Conservation (phyloP, 2,888 invertebrate genomes). For the Trachelus troglodyta region DNA sequence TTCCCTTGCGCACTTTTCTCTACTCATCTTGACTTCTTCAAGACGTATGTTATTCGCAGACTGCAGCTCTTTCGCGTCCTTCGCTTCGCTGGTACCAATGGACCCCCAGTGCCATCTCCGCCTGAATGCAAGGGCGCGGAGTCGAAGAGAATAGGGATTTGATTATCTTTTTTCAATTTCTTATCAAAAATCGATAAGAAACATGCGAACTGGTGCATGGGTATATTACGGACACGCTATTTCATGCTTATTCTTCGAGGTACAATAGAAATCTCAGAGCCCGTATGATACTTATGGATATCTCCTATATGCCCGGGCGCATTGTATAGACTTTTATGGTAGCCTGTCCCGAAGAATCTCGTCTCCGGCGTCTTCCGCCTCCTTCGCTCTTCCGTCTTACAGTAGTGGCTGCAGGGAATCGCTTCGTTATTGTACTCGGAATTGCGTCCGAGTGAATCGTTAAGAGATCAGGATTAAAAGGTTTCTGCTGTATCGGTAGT, state of each 20-base stretch:
- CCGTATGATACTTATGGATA: not conserved
- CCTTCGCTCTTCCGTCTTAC: not conserved
- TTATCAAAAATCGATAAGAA: not conserved
- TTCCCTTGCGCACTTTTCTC: not conserved
- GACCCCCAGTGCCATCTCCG: not conserved
- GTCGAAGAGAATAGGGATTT: not conserved
- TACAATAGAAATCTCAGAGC: not conserved
- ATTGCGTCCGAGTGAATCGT: not conserved
- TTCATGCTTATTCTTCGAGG: not conserved
- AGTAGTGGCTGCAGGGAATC: not conserved
- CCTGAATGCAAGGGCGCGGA: not conserved
- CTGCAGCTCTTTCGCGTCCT: not conserved
- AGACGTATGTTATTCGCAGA: constrained; percentile 29
- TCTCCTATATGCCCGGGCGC: not conserved
- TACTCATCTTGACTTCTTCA: constrained; percentile 12
- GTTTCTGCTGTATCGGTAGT: not conserved
- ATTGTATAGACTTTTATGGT: not conserved
- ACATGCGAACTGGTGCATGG: not conserved
- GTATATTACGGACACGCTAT: not conserved
- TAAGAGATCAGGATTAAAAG: not conserved
- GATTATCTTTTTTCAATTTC: not conserved
- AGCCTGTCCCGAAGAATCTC: not conserved
- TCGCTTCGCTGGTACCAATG: not conserved
- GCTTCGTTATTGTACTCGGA: not conserved
- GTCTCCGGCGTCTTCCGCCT: not conserved